phyloP scores from a whole-genome alignment of 2,113 vertebrate genomes.

The Corythoichthys haematopterus region DNA sequence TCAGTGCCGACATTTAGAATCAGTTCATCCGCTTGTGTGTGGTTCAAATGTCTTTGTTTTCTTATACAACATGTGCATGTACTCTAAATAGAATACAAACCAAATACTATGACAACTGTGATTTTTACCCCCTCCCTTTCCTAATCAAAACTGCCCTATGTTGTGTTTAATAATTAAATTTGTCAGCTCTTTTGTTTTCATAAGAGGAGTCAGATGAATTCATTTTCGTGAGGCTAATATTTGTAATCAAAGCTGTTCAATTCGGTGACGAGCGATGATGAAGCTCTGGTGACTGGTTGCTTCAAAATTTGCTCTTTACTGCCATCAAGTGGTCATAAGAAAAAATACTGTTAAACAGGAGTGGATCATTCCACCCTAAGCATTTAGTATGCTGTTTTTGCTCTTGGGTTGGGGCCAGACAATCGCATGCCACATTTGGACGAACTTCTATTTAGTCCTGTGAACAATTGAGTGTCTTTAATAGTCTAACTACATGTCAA shows the following conservation, averaged over 20 bases:
- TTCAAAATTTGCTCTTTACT: conserved; percentile 44
- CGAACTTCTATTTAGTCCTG: not conserved
- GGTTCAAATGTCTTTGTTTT: not conserved
- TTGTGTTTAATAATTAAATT: not conserved
- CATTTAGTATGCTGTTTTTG: too few relatives aligned
- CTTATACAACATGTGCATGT: not conserved
- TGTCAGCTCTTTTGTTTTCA: conserved; percentile 4
- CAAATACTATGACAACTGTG: not conserved
- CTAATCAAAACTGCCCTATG: not conserved
- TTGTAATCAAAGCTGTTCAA: not conserved
- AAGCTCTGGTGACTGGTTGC: conserved; percentile 12
- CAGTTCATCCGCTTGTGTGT: not conserved
- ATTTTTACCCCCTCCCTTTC: not conserved
- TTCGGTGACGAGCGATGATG: conserved; percentile 19
- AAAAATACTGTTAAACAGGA: not conserved
- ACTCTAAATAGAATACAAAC: not conserved
- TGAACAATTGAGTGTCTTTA: not conserved
- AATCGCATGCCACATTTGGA: not conserved
- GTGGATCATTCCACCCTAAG: not conserved
- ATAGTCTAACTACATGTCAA: too few relatives aligned
- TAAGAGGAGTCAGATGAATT: not conserved
- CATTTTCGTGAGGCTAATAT: not conserved
- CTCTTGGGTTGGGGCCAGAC: too few relatives aligned
- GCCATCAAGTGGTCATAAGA: conserved; percentile 56
- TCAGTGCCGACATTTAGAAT: conserved; percentile 4